A percentile compares a stretch with the other conserved stretches of the same genome.
Evolutionary conservation across 1,140 invertebrate species (phyloP).

Genomic region (Drosophila sechellia): DNA sequence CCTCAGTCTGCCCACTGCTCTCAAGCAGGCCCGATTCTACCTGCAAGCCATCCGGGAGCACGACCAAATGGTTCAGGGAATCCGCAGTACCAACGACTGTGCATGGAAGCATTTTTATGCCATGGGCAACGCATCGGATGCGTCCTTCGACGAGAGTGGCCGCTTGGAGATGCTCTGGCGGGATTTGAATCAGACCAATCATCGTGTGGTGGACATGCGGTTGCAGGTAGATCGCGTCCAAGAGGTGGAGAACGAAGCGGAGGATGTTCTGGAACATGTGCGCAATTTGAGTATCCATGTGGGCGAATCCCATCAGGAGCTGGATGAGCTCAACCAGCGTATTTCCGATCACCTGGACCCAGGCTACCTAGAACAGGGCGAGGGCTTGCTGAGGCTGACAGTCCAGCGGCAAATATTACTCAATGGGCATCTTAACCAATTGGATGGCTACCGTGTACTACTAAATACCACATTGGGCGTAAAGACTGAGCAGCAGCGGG

Average conservation of each 20-base stretch:
- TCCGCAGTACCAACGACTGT: slow-evolving; percentile 66
- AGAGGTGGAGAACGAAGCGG: slow-evolving; percentile 84
- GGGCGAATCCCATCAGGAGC: slow-evolving; percentile 57
- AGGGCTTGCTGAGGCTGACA: slow-evolving; percentile 38
- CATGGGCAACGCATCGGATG: slow-evolving; percentile 77
- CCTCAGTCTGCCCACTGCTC: slow-evolving; percentile 71
- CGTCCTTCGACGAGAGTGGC: slow-evolving; percentile 79
- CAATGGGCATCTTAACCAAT: slow-evolving; percentile 45
- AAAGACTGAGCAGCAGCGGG: slow-evolving; percentile 62
- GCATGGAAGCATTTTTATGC: slow-evolving; percentile 72
- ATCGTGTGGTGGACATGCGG: slow-evolving; percentile 74
- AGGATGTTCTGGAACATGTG: slow-evolving; percentile 84
- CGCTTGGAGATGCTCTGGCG: slow-evolving; percentile 74
- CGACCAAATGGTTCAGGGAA: slow-evolving; percentile 57
- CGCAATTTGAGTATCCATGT: slow-evolving; percentile 70
- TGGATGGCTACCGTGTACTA: slow-evolving; percentile 26
- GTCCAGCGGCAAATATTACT: slow-evolving; percentile 38
- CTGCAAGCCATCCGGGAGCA: slow-evolving; percentile 72
- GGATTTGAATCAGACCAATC: slow-evolving; percentile 71
- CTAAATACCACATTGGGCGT: slow-evolving; percentile 59
- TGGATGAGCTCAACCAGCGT: slow-evolving; percentile 41
- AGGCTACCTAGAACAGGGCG: slow-evolving; percentile 50
- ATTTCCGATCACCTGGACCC: slow-evolving; percentile 61
- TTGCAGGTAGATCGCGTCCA: slow-evolving; percentile 81
- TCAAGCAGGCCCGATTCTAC: slow-evolving; percentile 76